phyloP scores from a whole-genome alignment of 2,797 vertebrate genomes.

The Gambelia wislizenii region DNA sequence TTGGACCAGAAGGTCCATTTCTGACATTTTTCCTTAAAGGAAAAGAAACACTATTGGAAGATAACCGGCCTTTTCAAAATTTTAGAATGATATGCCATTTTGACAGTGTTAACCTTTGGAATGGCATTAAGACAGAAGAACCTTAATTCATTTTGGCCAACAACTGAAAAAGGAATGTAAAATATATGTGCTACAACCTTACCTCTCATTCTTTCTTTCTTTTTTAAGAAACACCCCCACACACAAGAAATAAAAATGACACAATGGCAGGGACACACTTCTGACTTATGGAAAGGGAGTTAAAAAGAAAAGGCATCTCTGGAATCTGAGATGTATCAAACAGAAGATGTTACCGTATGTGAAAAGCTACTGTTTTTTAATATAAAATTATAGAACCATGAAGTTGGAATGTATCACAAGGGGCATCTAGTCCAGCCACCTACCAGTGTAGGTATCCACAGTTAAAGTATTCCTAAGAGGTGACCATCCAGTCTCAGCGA shows the following conservation, averaged over 20 bases:
- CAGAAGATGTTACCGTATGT: constrained; percentile 8
- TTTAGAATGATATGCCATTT: constrained; percentile 45
- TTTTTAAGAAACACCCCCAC: not conserved
- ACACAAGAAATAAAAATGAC: constrained; percentile 33
- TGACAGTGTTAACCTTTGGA: constrained; percentile 65
- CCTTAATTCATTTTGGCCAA: constrained; percentile 31
- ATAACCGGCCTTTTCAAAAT: constrained; percentile 61
- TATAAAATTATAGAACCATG: not conserved
- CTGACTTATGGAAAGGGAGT: constrained; percentile 36
- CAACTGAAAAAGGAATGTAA: constrained; percentile 38
- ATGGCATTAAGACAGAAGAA: constrained; percentile 51
- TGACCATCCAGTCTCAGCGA: too few relatives aligned
- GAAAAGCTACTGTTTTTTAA: not conserved
- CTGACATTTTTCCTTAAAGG: constrained; percentile 46
- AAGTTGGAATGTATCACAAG: too few relatives aligned
- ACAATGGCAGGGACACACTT: constrained; percentile 35
- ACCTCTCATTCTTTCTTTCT: not conserved
- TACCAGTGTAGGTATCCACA: too few relatives aligned
- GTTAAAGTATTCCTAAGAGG: too few relatives aligned
- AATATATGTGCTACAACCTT: constrained; percentile 44
- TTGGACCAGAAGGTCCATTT: constrained; percentile 42
- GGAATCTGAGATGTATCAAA: constrained; percentile 39
- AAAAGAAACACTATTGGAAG: constrained; percentile 39
- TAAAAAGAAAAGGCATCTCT: constrained; percentile 40
- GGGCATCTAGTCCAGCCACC: too few relatives aligned